A percentile compares a stretch with the other conserved stretches of the same genome.
Conservation (phyloP, 2,113 vertebrate species). For the Mustelus asterias region DNA sequence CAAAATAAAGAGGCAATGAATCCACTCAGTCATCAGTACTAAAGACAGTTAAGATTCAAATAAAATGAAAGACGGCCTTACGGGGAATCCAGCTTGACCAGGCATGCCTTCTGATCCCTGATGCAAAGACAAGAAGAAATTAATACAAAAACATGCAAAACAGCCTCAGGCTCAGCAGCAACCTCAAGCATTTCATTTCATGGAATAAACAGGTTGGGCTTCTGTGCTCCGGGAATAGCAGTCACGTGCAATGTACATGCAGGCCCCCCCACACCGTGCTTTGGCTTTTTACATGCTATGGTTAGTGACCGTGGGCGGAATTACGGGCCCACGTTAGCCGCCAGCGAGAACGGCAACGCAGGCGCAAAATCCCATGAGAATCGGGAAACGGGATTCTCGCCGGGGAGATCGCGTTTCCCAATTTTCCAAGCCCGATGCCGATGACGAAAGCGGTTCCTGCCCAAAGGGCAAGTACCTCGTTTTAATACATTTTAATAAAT, state of each 20-base stretch:
- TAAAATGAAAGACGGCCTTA: slow-evolving; percentile 55
- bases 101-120: slow-evolving; percentile 77
- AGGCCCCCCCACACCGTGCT: too few relatives aligned
- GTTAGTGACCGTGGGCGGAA: background rate
- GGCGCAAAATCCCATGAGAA: too few relatives aligned
- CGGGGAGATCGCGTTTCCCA: too few relatives aligned
- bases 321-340: too few relatives aligned
- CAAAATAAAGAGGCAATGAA: background rate
- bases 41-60: background rate
- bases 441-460: too few relatives aligned
- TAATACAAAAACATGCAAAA: slow-evolving; percentile 13
- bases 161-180: background rate
- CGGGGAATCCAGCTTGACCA: slow-evolving; percentile 79
- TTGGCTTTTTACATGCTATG: background rate
- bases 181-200: background rate
- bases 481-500: too few relatives aligned
- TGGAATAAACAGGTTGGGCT: background rate
- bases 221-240: background rate
- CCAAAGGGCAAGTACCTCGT: too few relatives aligned
- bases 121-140: slow-evolving; percentile 42
- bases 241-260: background rate
- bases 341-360: too few relatives aligned
- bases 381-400: too few relatives aligned
- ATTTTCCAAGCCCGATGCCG: too few relatives aligned
- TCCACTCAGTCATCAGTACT: background rate